Conservation (phyloP, 1,140 invertebrate species). For the Zaprionus capensis region DNA sequence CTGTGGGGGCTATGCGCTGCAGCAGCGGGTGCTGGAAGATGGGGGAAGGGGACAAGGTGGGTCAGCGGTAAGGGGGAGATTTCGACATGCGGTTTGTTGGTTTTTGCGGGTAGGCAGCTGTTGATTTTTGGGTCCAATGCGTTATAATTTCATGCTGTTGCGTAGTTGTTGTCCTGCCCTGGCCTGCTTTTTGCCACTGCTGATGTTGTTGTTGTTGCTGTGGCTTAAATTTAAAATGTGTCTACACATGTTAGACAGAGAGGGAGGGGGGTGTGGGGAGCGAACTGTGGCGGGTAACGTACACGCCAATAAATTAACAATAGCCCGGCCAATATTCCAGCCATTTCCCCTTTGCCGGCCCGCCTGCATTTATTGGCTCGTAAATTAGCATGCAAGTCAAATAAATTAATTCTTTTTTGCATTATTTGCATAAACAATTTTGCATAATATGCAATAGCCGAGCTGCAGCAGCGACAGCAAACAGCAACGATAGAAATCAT, state of each 20-base stretch:
- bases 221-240: conserved; percentile 76
- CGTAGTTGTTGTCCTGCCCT: conserved; percentile 16
- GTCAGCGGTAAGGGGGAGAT: conserved; percentile 27
- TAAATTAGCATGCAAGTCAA: conserved; percentile 82
- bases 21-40: conserved; percentile 6
- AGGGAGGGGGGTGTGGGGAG: not conserved
- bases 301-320: conserved; percentile 77
- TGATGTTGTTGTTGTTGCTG: conserved; percentile 27
- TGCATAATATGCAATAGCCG: conserved; percentile 79
- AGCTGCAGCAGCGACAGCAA: conserved; percentile 34
- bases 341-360: conserved; percentile 9
- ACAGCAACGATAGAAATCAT: conserved; percentile 37
- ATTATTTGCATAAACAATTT: conserved; percentile 82
- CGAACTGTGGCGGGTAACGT: conserved; percentile 15
- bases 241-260: conserved; percentile 54
- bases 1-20: not conserved
- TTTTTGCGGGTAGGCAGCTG: conserved; percentile 77
- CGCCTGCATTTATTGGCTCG: conserved; percentile 74
- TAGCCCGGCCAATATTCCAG: conserved; percentile 54
- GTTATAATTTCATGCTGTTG: conserved; percentile 73
- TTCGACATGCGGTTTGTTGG: conserved; percentile 75
- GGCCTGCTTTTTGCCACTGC: conserved; percentile 6
- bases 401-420: conserved; percentile 83
- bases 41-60: not conserved
- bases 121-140: conserved; percentile 79